Evolutionary conservation across 1,140 invertebrate species (phyloP).

Genomic region (Drosophila setifemur): DNA sequence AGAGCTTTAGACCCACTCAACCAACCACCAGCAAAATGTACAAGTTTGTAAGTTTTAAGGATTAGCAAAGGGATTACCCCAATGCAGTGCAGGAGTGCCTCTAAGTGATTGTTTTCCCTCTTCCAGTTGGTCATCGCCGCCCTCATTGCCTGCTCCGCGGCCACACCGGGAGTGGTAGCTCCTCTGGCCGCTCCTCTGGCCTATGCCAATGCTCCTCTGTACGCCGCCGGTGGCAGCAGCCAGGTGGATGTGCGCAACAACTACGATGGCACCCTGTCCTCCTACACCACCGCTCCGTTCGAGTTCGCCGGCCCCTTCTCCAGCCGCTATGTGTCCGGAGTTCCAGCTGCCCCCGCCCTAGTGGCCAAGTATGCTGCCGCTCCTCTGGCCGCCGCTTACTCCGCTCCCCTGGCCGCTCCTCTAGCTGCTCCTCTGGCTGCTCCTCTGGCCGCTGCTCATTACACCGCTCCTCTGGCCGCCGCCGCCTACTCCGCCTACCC

Average conservation of each 20-base stretch:
- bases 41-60: conserved; percentile 71
- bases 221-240: conserved; percentile 73
- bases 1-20: conserved; percentile 36
- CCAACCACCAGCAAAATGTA: conserved; percentile 64
- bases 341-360: conserved; percentile 55
- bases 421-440: conserved; percentile 61
- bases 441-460: conserved; percentile 78
- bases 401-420: conserved; percentile 52
- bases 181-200: conserved; percentile 72
- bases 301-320: conserved; percentile 82
- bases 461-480: conserved; percentile 41
- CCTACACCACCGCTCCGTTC: conserved; percentile 77
- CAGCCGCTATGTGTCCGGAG: conserved; percentile 83
- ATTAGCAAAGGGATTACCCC: background rate
- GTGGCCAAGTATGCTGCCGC: conserved; percentile 67
- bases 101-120: background rate
- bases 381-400: conserved; percentile 65
- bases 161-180: conserved; percentile 65
- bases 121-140: conserved; percentile 61
- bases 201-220: conserved; percentile 76
- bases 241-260: conserved; percentile 77
- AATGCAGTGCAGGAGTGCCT: background rate
- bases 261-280: conserved; percentile 71
- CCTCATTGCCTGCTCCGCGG: conserved; percentile 61
- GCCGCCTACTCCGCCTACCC: conserved; percentile 11